Evolutionary conservation across 1,140 invertebrate species (phyloP).

Genomic region (Andricus grossulariae): DNA sequence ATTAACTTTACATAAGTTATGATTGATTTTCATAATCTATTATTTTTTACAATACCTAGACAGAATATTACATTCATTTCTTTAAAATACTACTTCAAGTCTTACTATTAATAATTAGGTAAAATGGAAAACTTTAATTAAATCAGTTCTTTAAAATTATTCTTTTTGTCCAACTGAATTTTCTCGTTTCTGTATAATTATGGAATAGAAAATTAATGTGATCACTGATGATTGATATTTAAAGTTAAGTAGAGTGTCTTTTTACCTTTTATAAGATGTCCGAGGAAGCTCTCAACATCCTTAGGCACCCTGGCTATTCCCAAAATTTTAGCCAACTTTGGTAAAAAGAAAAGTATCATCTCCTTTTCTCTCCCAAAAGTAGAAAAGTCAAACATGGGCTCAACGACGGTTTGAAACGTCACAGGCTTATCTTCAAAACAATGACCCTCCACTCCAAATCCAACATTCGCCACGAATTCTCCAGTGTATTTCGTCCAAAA

Average conservation of each 20-base stretch:
- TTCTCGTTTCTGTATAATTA: background rate
- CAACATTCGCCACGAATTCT: conserved; percentile 44
- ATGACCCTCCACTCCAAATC: conserved; percentile 51
- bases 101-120: no score
- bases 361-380: conserved; percentile 4
- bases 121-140: background rate
- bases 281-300: background rate
- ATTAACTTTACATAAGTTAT: no score
- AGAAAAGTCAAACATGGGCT: conserved; percentile 30
- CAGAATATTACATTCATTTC: background rate
- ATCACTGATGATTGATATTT: no score
- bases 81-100: background rate
- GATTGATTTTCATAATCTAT: background rate
- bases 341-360: conserved; percentile 9
- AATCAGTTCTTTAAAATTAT: no score
- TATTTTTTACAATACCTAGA: background rate
- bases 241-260: background rate
- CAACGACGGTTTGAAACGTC: background rate
- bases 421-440: conserved; percentile 47
- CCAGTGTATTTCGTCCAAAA: conserved; percentile 55
- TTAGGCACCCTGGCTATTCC: conserved; percentile 9
- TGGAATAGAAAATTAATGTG: background rate
- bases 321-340: background rate
- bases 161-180: background rate
- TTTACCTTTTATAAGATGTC: conserved; percentile 14